A percentile compares a stretch with the other conserved stretches of the same genome.
These are phyloP conservation scores for Tyrophagus putrescentiae DNA, from an alignment of 1,140 invertebrate genomes.

Conservation along the genomic window DNA sequence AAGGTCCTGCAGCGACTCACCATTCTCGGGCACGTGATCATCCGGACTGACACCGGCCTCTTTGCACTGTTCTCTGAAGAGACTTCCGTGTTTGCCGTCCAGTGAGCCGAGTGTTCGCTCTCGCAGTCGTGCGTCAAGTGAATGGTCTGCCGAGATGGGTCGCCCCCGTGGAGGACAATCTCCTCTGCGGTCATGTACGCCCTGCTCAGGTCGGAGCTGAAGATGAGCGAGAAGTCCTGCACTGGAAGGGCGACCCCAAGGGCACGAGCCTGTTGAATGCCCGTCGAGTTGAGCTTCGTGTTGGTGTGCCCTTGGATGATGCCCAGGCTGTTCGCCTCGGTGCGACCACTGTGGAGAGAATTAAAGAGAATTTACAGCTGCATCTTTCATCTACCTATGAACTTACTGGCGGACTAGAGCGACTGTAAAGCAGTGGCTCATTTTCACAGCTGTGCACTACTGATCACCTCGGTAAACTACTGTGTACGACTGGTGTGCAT, in stretches of 20 bases:
- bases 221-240: conserved; percentile 6
- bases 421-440: too few relatives aligned
- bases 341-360: conserved; percentile 23
- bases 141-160: neutral
- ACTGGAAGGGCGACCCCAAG: neutral
- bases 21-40: conserved; percentile 17
- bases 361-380: too few relatives aligned
- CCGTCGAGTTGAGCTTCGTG: conserved; percentile 17
- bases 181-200: conserved; percentile 11
- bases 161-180: neutral
- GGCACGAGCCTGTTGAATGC: conserved; percentile 9
- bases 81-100: too few relatives aligned
- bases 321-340: conserved; percentile 14
- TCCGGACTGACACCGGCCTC: too few relatives aligned
- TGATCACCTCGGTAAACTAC: too few relatives aligned
- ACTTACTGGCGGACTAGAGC: too few relatives aligned
- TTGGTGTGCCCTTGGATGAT: conserved; percentile 22
- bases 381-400: too few relatives aligned
- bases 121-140: neutral
- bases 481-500: too few relatives aligned
- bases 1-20: conserved; percentile 9
- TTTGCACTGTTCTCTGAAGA: too few relatives aligned
- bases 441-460: too few relatives aligned
- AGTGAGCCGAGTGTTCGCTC: conserved; percentile 21
- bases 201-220: conserved; percentile 12